Evolutionary conservation across 1,140 invertebrate genomes (phyloP), one percentile per base, ranked within the genome.

Genomic region (Magallana angulata): DNA sequence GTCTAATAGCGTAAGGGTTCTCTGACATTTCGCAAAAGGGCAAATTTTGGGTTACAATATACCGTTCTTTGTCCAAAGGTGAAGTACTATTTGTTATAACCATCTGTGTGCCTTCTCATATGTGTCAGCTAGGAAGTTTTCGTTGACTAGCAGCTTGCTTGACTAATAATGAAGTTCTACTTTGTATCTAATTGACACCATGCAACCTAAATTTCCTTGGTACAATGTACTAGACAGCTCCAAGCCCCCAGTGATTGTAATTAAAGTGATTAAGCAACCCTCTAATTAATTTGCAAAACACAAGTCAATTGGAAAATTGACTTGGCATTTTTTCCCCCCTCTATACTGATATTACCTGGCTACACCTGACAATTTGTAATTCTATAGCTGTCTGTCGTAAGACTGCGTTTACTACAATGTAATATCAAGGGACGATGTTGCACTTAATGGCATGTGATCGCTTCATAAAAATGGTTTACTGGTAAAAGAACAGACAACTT

Each of bases 41-140:
- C 64, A 71, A 76, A 12, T 5, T 76, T 12, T 76, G 68, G 36
- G 68, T 76, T 30, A 76, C 11, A 36, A 30, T 76, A 11, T 76
- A 24, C 24, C 30, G 68, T 36, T 12, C 24, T 76, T 30, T 76
- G 7, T 36, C 36, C 8, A 62, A 36, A 76, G 68, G 68, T 76
- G 68, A 76, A 76, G 68, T 76, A 76, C 8, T 48, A 48, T 24
- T 76, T n/a, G 18, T 64, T 7, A 76, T 30, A 36, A 12, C 16
- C 68, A 76, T 76, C 68, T 76, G 68, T 76, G 18, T 64, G 24
- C 24, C 68, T 76, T 76, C 68, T 12, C 68, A 76, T 36, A 76
- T 76, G 24, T 76, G 68, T 76, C 68, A 76, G 24, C 68, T 30
- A 76, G 14, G 24, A 76, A 24, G 30, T 48, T 48, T 48, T 48